A percentile compares a stretch with the other conserved stretches of the same genome.
Conservation (phyloP, 2,113 vertebrate species). For the cat (Felis catus) region F.catus_Fca126_mat1.0 CM031416.1:101113001-101113500, state of each 20-base stretch:
- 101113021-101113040: neutral
- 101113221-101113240: neutral
- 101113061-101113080: neutral
- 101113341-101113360: neutral
- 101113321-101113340: neutral
- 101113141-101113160: neutral
- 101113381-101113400: neutral
- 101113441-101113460: neutral
- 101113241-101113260: neutral
- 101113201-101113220: neutral
- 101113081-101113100: neutral
- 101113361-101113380: neutral
- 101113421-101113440: neutral
- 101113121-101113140: neutral
- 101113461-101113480: neutral
- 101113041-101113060: neutral
- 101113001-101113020: neutral
- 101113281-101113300: neutral
- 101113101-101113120: neutral
- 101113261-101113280: neutral
- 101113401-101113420: neutral
- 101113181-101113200: neutral
- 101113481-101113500: neutral
- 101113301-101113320: neutral
- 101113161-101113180: neutral